Conservation (phyloP, 92 coral and sea anemone genomes). For the Heteractis magnifica region DNA sequence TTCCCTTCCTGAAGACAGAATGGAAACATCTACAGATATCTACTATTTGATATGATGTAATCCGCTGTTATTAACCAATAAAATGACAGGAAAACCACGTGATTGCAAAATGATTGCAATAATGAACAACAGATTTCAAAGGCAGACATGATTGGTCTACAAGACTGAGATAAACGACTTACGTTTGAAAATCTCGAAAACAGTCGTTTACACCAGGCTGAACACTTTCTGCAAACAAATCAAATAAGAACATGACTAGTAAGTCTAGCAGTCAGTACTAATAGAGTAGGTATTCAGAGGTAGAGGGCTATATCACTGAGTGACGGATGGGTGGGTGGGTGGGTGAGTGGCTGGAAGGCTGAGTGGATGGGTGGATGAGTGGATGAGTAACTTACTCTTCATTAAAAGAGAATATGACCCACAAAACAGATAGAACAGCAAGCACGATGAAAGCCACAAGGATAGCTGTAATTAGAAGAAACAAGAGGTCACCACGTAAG, state of each 20-base stretch:
- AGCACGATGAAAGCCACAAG: constrained; percentile 42
- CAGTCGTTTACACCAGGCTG: background rate
- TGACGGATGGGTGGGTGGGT: too few relatives aligned
- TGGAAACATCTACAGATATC: background rate
- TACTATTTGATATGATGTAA: background rate
- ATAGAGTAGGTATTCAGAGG: too few relatives aligned
- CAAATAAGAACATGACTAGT: background rate
- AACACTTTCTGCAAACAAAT: background rate
- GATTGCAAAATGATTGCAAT: background rate
- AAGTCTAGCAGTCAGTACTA: too few relatives aligned
- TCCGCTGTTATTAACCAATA: background rate
- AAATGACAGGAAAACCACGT: background rate
- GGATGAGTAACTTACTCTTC: constrained; percentile 15
- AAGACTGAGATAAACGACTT: background rate
- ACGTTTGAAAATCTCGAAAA: background rate
- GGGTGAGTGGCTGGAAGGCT: too few relatives aligned
- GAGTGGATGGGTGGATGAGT: too few relatives aligned
- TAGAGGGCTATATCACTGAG: too few relatives aligned
- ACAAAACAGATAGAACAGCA: constrained; percentile 37
- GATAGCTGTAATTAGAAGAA: constrained; percentile 21
- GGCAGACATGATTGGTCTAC: too few relatives aligned
- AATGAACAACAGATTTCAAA: too few relatives aligned
- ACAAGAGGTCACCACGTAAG: background rate
- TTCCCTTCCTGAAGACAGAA: background rate
- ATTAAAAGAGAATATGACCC: constrained; percentile 20